Base-by-base conservation (phyloP, 2,113 vertebrate genomes). In the Rhinichthys klamathensis region DNA sequence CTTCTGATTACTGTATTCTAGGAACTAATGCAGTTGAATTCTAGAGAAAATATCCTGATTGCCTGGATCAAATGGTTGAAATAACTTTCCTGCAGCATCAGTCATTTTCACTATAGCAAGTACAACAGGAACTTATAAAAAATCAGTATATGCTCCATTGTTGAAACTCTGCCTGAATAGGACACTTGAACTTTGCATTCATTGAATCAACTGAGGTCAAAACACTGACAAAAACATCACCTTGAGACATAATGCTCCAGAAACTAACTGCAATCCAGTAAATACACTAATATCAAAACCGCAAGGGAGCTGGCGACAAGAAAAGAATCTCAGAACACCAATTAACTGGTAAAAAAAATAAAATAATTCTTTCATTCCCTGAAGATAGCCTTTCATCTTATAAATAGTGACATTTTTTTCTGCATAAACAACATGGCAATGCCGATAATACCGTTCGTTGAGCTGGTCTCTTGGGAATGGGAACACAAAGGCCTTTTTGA, bases 351-450 rank as follows among this genome's bases (percentile, higher is more conserved):
- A 88, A 78, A 69, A 89, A n/a, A 92, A 89, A 91, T 90, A 54
- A 49, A 87, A 85, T 91, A 93, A 93, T 92, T 91, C 89, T 85
- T 91, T 92, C 89, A 88, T 93, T 94, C 92, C 93, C 92, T 7
- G 83, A 93, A 94, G 93, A 94, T 85, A 87, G 77, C 85, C 93
- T 95, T 95, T 94, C 92, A 95, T 95, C 93, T 94, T 93, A 92
- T 93, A 94, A 95, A 95, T 91, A 93, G 92, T 90, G 90, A 87
- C 88, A 91, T 87, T 86, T 35, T 73, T 72, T 65, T 78, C 69
- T 58, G 90, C 91, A 89, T 89, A 93, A 93, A 91, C 90, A 94
- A 92, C 90, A 92, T 90, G 91, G 89, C 89, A 87, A 85, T 87
- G 90, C 82, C 85, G 92, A 94, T 92, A 92, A 92, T 93, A 89